Evolutionary conservation across 92 coral and sea anemone genomes (phyloP), one percentile per base, ranked within the genome.

Genomic region (Zoanthus gigantus): DNA sequence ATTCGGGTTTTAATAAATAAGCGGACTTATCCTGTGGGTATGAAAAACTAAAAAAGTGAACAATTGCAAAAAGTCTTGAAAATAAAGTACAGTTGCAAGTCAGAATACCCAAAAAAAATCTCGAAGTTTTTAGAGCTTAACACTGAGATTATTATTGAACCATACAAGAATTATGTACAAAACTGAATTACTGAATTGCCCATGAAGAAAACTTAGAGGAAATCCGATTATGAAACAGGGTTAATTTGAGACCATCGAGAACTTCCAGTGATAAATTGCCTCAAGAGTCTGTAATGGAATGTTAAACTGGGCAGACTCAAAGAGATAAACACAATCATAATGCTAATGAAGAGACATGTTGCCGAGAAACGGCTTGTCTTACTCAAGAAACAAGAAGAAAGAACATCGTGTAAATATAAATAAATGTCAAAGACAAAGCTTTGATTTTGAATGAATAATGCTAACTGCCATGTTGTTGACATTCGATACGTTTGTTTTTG

Each of bases 381-480:
- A 9, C 17, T 10, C 17, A 13, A 30, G 50, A 57, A 57, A 57
- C 30, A 31, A 18, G 56, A 7, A 45, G 11, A 78, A 46, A 31
- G 45, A 45, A 11, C 69, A 18, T 0, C 31, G 58, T 65, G 85
- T 48, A 80, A 65, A 66, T 65, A 66, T 79, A 28, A 6, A 37
- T 61, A 79, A 79, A 18, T 31, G 52, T 18, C 72, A 44, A 79
- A 79, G 46, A 79, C 23, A 23, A 23, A 23, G 23, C 23, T 23
- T 23, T 23, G 23, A 29, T 57, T 34, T 61, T 65, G 74, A 79
- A 63, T 80, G 61, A 61, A 63, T 80, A 31, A 23, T n/a, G 60
- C 85, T 7, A 42, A 28, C 83, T 76, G 65, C 67, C 52, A 16
- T 58, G 67, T 56, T 54, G 69, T 77, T 78, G 83, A 63, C 85